Conservation (phyloP, 2,888 invertebrate genomes). For the Sericinus montela region DNA sequence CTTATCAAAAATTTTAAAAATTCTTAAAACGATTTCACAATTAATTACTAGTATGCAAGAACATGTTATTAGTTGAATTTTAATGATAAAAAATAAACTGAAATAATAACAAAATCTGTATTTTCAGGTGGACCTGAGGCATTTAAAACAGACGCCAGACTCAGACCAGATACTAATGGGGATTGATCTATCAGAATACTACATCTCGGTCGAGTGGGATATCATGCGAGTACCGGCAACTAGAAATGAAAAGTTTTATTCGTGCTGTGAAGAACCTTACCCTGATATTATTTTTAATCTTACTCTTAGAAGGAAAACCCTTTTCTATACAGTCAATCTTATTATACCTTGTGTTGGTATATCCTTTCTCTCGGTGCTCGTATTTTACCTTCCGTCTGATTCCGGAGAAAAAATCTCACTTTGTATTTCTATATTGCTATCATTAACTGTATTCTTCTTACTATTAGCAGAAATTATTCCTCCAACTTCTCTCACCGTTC, state of each 20-base stretch:
- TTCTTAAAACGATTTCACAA: no score
- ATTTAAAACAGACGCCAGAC: conserved; percentile 91
- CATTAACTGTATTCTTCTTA: conserved; percentile 96
- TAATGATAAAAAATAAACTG: no score
- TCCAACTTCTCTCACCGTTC: conserved; percentile 95
- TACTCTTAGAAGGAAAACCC: conserved; percentile 94
- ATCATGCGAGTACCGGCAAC: conserved; percentile 95
- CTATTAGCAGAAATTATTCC: conserved; percentile 96
- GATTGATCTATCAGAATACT: conserved; percentile 95
- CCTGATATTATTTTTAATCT: conserved; percentile 99
- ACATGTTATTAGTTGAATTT: no score
- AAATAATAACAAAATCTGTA: conserved; percentile 11
- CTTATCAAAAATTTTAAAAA: no score
- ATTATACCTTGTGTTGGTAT: conserved; percentile 99
- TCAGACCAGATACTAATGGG: conserved; percentile 93
- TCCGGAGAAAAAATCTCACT: conserved; percentile 98
- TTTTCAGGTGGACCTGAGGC: conserved; percentile 92
- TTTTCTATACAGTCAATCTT: conserved; percentile 98
- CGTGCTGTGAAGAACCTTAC: conserved; percentile 98
- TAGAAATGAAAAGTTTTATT: conserved; percentile 95
- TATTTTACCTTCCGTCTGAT: conserved; percentile 98
- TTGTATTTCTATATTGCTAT: conserved; percentile 95
- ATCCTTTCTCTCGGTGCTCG: conserved; percentile 96
- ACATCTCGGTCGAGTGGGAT: conserved; percentile 99
- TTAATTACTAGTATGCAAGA: no score